These are phyloP conservation scores for Unio delphinus DNA, from an alignment of 2,888 invertebrate species.

Conservation along the genomic window DNA sequence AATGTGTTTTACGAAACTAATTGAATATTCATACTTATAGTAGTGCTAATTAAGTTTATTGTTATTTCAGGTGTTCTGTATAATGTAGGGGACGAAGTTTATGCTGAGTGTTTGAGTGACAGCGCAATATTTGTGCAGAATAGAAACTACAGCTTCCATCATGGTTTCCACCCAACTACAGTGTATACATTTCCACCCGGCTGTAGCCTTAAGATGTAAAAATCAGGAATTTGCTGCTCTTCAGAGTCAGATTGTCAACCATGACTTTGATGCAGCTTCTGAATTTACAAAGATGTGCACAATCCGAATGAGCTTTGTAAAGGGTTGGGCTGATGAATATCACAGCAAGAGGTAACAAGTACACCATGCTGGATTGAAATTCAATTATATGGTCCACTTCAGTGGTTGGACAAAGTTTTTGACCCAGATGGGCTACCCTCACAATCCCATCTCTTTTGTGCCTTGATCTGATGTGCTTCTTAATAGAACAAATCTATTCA, in stretches of 20 bases:
- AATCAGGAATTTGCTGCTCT: conserved; percentile 90
- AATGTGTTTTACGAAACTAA: too few relatives aligned
- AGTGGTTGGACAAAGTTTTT: conserved; percentile 98
- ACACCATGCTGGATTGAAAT: conserved; percentile 99
- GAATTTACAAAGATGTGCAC: conserved; percentile 99
- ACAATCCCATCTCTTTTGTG: conserved; percentile 82
- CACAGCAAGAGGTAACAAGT: conserved; percentile 98
- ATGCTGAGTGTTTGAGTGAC: conserved; percentile 96
- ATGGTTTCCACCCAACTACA: conserved; percentile 98
- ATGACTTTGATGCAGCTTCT: conserved; percentile 98
- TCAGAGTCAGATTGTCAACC: conserved; percentile 92
- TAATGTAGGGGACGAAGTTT: conserved; percentile 97
- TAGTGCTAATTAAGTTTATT: background rate
- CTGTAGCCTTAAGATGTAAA: conserved; percentile 97
- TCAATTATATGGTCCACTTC: conserved; percentile 96
- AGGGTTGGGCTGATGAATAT: conserved; percentile 99
- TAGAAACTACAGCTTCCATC: conserved; percentile 97
- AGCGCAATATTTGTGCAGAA: conserved; percentile 99
- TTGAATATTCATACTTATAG: too few relatives aligned
- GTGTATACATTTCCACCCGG: conserved; percentile 92
- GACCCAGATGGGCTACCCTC: conserved; percentile 98
- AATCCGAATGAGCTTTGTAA: conserved; percentile 99
- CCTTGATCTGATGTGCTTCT: conserved; percentile 51
- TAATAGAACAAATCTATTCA: too few relatives aligned
- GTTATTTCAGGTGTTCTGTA: conserved; percentile 81